Evolutionary conservation across 2,888 invertebrate species (phyloP), one percentile per base, ranked within the genome.

Genomic region (Amorpha juglandis): DNA sequence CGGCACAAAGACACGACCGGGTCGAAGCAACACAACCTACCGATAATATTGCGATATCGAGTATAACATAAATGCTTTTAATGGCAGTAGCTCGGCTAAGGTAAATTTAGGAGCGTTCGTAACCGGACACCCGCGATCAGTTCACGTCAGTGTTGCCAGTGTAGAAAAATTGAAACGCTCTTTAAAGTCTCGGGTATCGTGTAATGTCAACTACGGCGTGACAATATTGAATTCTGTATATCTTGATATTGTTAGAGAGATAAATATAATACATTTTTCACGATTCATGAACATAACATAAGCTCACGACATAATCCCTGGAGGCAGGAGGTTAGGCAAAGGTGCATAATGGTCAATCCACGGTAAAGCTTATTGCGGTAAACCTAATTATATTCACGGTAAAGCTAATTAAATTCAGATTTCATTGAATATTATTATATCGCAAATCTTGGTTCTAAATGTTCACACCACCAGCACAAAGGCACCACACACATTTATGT

Each of bases 31-130:
- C 55, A 16, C 6, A 65, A 65, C 9, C 48, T 55, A 63, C n/a
- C 83, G 83, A 87, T 88, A 82, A 89, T 87, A 87, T 86, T 84
- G 83, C 85, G 90, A 88, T 88, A 91, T 86, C 86, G 86, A 88
- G 89, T 91, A 89, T 86, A 88, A 87, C 88, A 87, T 89, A 89
- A 91, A 92, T 87, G 92, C 91, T 92, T 92, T 92, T 92, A 92
- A 91, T 90, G 91, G 89, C 89, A 83, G 88, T 83, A 88, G 89
- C 87, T 80, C 74, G 79, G 78, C 86, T 81, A 90, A 91, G 90
- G 92, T 92, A 92, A 91, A 92, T 92, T 91, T 92, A 92, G 92
- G 92, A 91, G 92, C 88, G 92, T 79, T 88, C 82, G 91, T 74
- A 88, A 92, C 78, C 68, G 69, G 87, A 92, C 74, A 90, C 89